phyloP scores from a whole-genome alignment of 1,140 invertebrate genomes.

The Meloidogyne exigua region DNA sequence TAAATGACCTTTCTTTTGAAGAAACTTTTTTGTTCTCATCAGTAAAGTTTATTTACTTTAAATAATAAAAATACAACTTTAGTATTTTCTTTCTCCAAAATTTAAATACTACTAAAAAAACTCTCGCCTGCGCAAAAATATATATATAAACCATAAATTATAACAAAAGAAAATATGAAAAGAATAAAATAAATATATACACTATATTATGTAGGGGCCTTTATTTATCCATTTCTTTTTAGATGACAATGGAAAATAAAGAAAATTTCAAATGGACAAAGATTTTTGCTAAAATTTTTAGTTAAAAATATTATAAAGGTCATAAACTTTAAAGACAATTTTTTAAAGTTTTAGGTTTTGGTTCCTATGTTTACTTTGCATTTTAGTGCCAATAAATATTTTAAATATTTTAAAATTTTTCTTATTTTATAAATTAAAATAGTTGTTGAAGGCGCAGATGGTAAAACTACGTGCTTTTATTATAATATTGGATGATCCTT shows the following conservation, averaged over 20 bases:
- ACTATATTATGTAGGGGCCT: too few relatives aligned
- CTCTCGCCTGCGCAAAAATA: neutral
- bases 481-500: neutral
- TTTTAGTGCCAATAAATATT: too few relatives aligned
- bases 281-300: neutral
- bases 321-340: neutral
- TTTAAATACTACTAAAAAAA: neutral
- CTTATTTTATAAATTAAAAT: neutral
- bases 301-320: neutral
- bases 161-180: neutral
- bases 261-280: neutral
- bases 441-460: too few relatives aligned
- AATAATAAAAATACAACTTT: neutral
- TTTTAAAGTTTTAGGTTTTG: neutral
- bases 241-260: neutral
- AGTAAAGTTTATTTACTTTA: neutral
- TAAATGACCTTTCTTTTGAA: neutral
- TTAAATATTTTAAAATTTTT: neutral
- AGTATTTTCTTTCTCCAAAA: neutral
- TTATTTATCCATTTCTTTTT: neutral
- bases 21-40: neutral
- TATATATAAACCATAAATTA: constrained; percentile 1
- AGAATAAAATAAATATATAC: neutral
- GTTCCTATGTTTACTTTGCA: too few relatives aligned
- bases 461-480: too few relatives aligned